Base-by-base conservation (phyloP, 2,797 vertebrate genomes). In the Neopelma chrysocephalum region DNA sequence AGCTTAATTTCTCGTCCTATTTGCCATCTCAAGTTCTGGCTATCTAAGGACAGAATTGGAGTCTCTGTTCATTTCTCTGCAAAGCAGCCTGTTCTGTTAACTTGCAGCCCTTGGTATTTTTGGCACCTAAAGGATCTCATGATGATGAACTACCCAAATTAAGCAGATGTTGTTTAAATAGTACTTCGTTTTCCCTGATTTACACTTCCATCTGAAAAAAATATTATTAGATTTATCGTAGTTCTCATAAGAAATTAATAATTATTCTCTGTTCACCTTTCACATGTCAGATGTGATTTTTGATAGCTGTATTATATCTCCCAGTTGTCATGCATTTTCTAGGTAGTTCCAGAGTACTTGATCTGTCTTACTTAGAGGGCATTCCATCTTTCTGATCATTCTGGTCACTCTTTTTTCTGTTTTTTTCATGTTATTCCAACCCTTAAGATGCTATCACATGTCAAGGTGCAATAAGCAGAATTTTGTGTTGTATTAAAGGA, bases 151-250 rank as follows among this genome's bases (percentile, higher is more conserved):
- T 94, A 85, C 42, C 23, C 61, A 82, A 82, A 94, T 80, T 64
- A 75, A 83, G 48, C 80, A 86, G 81, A 66, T 85, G 57, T 34
- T 91, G 29, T 91, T 94, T 94, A 87, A 82, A 45, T 48, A 64
- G 56, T 61, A 91, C 38, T 87, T 92, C 26, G 32, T 87, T 87
- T 42, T 89, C 50, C 54, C 76, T 68, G 38, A 68, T 91, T 82
- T 71, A 78, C 32, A 57, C 50, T 54, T 91, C 34, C 43, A 45
- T 38, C 34, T 91, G 60, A 66, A 94, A 90, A 84, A 84, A 80
- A 43, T 42, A 76, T 22, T 81, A 66, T 36, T 78, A 56, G 56
- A 87, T 80, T 85, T 15, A 50, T 85, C 0, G 2, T 40, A 51
- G 27, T 77, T 93, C 32, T 77, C 15, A 2, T 42, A 68, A 78